Evolutionary conservation across 2,113 vertebrate species (phyloP), one percentile per base, ranked within the genome.

Genomic region (Engystomops pustulosus): DNA sequence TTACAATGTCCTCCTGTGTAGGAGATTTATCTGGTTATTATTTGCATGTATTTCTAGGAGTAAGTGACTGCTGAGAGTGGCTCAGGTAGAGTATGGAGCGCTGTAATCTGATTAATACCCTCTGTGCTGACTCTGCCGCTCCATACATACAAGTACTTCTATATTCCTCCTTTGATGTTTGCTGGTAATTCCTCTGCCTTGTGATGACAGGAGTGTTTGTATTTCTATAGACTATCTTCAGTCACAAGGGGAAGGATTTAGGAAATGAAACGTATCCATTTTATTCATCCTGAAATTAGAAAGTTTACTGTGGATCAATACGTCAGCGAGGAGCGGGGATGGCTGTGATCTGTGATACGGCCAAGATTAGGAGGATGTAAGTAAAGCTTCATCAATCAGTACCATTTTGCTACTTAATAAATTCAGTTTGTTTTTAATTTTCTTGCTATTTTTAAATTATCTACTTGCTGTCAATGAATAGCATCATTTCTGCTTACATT

Each of bases 51-150:
- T 27, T 60, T 23, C 2, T 4, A 17, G 58, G 9, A 1, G 5
- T 47, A 6, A 10, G 44, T 6, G 8, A 23, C 3, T 60, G 55
- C 55, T 25, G 18, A 60, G 55, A 60, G 55, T 23, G 3, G 9
- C 34, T 62, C 58, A 62, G 58, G 58, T 62, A 12, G 8, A 23
- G 18, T n/a, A 58, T 10, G 11, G 12, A 4, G 58, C 58, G 25
- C 58, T 15, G 58, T 70, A 70, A 70, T 70, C 68, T 38, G 71
- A 27, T 6, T 74, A 74, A 74, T 74, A 30, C 44, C 71, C 10
- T 74, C 14, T 3, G 23, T 74, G 71, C 71, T 74, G 71, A 74
- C 44, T n/a, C 23, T 6, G 71, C 71, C 45, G 71, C 71, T 49
- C 71, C 45, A 49, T 72, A 25, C 44, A 25, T 9, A 30, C 38